phyloP scores from a whole-genome alignment of 2,888 invertebrate genomes.

The Autographa gamma region DNA sequence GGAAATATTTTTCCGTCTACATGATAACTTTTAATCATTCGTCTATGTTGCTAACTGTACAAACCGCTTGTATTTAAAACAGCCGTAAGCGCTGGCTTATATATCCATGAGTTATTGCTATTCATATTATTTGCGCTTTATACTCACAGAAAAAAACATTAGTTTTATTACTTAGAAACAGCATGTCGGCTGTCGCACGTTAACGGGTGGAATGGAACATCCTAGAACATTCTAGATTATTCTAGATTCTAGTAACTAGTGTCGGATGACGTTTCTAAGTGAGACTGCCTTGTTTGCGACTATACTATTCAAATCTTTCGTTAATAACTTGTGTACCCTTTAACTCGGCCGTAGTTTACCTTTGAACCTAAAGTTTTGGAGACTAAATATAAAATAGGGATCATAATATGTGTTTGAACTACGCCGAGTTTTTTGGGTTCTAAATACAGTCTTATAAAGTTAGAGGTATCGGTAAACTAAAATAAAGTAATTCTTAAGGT shows the following conservation, averaged over 20 bases:
- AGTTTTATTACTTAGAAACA: conserved; percentile 48
- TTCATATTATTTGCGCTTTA: conserved; percentile 56
- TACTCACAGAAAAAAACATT: conserved; percentile 41
- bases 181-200: conserved; percentile 52
- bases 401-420: background rate
- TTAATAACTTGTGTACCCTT: conserved; percentile 13
- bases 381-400: too few relatives aligned
- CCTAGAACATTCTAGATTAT: conserved; percentile 9
- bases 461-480: conserved; percentile 46
- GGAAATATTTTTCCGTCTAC: background rate
- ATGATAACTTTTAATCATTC: background rate
- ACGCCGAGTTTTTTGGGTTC: background rate
- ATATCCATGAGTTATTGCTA: conserved; percentile 32
- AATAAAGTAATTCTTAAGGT: too few relatives aligned
- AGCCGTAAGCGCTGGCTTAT: conserved; percentile 27
- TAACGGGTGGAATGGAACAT: conserved; percentile 27
- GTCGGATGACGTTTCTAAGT: conserved; percentile 42
- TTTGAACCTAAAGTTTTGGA: too few relatives aligned
- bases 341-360: background rate
- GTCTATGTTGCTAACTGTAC: conserved; percentile 37
- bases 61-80: conserved; percentile 18
- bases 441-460: background rate
- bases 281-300: conserved; percentile 21
- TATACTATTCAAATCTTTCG: conserved; percentile 12
- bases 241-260: background rate